These are phyloP conservation scores for Andrena dorsata DNA, from an alignment of 2,888 invertebrate genomes.

Conservation along the genomic window DNA sequence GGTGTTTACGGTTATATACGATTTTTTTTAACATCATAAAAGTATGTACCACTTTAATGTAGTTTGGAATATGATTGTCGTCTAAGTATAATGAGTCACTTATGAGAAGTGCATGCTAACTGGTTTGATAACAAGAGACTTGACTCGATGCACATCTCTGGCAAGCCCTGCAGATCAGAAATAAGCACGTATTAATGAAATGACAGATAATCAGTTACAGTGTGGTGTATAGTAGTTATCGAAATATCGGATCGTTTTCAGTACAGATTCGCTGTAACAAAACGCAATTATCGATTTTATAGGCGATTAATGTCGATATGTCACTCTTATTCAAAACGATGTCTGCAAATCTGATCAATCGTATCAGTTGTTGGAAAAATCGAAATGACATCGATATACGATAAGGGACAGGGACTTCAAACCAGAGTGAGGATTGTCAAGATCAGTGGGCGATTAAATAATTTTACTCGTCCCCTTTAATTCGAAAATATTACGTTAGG, in stretches of 20 bases:
- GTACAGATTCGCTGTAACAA: constrained; percentile 38
- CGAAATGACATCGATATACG: constrained; percentile 29
- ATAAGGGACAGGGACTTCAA: background rate
- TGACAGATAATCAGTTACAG: constrained; percentile 26
- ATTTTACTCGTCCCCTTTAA: background rate
- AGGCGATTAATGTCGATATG: constrained; percentile 48
- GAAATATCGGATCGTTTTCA: constrained; percentile 41
- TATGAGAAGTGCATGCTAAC: no score
- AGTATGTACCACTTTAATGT: no score
- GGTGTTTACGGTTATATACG: no score
- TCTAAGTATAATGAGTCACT: no score
- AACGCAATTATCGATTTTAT: constrained; percentile 51
- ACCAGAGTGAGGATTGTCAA: background rate
- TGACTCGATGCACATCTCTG: background rate
- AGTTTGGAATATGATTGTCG: no score
- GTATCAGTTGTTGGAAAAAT: constrained; percentile 44
- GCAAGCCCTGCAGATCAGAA: background rate
- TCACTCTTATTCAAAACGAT: constrained; percentile 56
- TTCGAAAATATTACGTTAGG: background rate
- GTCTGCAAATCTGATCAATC: constrained; percentile 26
- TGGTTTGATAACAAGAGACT: background rate
- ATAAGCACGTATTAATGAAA: constrained; percentile 27
- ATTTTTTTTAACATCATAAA: no score
- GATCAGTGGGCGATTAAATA: background rate
- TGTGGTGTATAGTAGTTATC: constrained; percentile 29